Evolutionary conservation across 2,113 vertebrate genomes (phyloP).

Genomic region (Paedocypris sp.): DNA sequence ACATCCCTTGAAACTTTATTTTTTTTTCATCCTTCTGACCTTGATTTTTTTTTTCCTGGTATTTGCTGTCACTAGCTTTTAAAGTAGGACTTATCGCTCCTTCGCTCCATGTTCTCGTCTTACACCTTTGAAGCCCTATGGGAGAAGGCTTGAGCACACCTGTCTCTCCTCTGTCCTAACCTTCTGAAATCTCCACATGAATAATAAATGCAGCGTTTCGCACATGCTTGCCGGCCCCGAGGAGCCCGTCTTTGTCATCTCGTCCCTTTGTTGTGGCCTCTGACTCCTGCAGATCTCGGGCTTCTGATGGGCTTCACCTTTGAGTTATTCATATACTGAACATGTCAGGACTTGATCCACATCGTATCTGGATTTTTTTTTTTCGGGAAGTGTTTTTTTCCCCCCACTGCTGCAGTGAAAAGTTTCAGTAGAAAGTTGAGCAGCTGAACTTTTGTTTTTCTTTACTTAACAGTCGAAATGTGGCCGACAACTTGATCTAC

Average conservation of each 20-base stretch:
- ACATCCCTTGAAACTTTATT: background rate
- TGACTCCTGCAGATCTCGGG: slow-evolving; percentile 26
- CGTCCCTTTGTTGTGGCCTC: background rate
- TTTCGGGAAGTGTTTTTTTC: background rate
- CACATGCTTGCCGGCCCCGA: background rate
- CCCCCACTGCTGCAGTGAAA: background rate
- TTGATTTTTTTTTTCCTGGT: background rate
- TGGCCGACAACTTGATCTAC: background rate
- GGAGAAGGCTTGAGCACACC: slow-evolving; percentile 27
- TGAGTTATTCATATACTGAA: slow-evolving; percentile 52
- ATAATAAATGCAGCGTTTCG: slow-evolving; percentile 36
- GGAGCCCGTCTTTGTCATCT: slow-evolving; percentile 17
- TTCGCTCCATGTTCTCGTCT: slow-evolving; percentile 9
- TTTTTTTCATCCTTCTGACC: slow-evolving; percentile 1
- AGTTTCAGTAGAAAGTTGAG: background rate
- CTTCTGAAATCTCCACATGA: slow-evolving; percentile 37
- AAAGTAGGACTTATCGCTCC: slow-evolving; percentile 5
- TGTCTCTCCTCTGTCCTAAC: slow-evolving; percentile 36
- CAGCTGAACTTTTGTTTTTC: background rate
- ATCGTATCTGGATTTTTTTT: slow-evolving; percentile 48
- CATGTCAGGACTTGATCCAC: slow-evolving; percentile 40
- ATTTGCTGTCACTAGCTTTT: background rate
- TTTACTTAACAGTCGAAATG: background rate
- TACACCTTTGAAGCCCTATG: slow-evolving; percentile 25
- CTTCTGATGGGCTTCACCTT: slow-evolving; percentile 29